These are phyloP conservation scores for Brachionus manjavacas DNA, from an alignment of 1,140 invertebrate genomes.

Conservation along the genomic window DNA sequence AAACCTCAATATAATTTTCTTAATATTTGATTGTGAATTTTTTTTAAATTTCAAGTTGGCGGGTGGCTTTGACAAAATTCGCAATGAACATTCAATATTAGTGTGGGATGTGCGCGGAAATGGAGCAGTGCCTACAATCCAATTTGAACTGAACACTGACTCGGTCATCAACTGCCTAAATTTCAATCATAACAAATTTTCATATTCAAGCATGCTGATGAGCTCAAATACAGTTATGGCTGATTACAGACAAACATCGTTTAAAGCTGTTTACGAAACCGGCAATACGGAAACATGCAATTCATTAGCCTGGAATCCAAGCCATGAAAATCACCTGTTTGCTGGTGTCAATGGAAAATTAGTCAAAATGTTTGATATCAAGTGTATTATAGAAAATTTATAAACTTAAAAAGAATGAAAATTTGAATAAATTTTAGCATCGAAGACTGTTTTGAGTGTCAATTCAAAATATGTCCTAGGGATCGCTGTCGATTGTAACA, in stretches of 20 bases:
- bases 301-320: constrained; percentile 77
- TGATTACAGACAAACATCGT: neutral
- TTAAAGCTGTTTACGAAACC: constrained; percentile 41
- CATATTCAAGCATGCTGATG: neutral
- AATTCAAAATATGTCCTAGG: constrained; percentile 77
- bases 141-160: constrained; percentile 2
- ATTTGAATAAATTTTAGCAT: neutral
- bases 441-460: constrained; percentile 67
- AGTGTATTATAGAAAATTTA: constrained; percentile 64
- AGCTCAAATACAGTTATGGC: neutral
- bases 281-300: constrained; percentile 75
- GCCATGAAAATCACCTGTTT: constrained; percentile 68
- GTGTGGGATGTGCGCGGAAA: constrained; percentile 55
- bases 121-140: neutral
- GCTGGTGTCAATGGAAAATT: constrained; percentile 81
- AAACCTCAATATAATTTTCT: constrained; percentile 43
- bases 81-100: constrained; percentile 60
- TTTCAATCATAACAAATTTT: neutral
- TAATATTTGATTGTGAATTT: neutral
- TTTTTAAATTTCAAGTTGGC: constrained; percentile 61
- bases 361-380: constrained; percentile 81
- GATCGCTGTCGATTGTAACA: constrained; percentile 68
- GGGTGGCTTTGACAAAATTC: constrained; percentile 76
- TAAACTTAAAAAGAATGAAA: neutral
- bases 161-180: neutral